These are phyloP conservation scores for Apis laboriosa DNA, from an alignment of 1,140 invertebrate species.

Conservation along the genomic window DNA sequence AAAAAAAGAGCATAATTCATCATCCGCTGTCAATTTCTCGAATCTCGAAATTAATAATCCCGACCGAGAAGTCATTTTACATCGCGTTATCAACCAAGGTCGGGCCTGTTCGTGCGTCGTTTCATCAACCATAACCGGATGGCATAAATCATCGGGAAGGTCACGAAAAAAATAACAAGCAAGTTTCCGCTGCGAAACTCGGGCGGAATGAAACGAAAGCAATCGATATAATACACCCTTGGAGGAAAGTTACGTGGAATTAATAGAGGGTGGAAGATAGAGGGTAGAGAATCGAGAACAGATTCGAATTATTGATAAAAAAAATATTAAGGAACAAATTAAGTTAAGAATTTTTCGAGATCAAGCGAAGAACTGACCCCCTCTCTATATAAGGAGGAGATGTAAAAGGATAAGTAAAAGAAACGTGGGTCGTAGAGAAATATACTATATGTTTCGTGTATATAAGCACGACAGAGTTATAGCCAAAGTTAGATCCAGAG, in stretches of 20 bases:
- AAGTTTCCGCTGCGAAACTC: constrained; percentile 15
- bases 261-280: neutral
- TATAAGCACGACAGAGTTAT: too few relatives aligned
- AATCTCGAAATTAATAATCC: neutral
- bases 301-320: constrained; percentile 48
- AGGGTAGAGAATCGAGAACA: constrained; percentile 55
- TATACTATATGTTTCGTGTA: too few relatives aligned
- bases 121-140: neutral
- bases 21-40: neutral
- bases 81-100: constrained; percentile 31
- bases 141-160: constrained; percentile 43
- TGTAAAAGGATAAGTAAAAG: too few relatives aligned
- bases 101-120: constrained; percentile 14
- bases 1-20: neutral
- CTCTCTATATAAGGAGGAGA: too few relatives aligned
- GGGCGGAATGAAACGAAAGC: neutral
- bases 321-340: too few relatives aligned
- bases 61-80: neutral
- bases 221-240: constrained; percentile 30
- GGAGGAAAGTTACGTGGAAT: neutral
- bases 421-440: too few relatives aligned
- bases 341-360: too few relatives aligned
- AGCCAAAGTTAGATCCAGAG: too few relatives aligned
- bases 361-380: too few relatives aligned
- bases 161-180: constrained; percentile 27